These are phyloP conservation scores for Eupithecia inturbata DNA, from an alignment of 2,888 invertebrate genomes.

Conservation along the genomic window DNA sequence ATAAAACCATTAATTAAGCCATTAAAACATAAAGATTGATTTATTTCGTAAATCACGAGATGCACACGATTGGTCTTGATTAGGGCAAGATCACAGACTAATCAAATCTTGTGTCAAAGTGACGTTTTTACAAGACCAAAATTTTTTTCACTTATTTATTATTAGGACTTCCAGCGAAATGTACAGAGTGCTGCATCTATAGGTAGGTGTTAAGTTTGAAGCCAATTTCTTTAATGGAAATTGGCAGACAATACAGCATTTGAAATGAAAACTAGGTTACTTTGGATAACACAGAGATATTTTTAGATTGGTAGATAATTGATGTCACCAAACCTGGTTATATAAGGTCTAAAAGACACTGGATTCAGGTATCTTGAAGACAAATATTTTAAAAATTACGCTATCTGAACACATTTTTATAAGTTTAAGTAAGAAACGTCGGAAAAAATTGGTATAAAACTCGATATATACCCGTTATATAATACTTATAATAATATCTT, in stretches of 20 bases:
- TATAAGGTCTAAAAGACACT: background rate
- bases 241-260: background rate
- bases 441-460: too few relatives aligned
- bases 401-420: too few relatives aligned
- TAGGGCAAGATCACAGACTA: background rate
- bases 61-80: background rate
- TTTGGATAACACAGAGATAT: background rate
- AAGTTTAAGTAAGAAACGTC: too few relatives aligned
- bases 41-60: background rate
- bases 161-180: background rate
- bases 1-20: slow-evolving; percentile 17
- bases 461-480: too few relatives aligned
- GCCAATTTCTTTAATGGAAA: background rate
- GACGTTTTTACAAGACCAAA: background rate
- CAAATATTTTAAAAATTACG: too few relatives aligned
- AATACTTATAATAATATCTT: too few relatives aligned
- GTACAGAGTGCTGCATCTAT: background rate
- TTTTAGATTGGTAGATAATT: background rate
- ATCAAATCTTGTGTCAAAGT: background rate
- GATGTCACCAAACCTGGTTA: background rate
- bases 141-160: background rate
- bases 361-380: slow-evolving; percentile 19
- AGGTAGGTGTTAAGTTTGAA: too few relatives aligned
- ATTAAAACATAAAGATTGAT: too few relatives aligned
- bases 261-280: background rate